Evolutionary conservation across 1,140 invertebrate species (phyloP).

Genomic region (Drosophila sucinea): DNA sequence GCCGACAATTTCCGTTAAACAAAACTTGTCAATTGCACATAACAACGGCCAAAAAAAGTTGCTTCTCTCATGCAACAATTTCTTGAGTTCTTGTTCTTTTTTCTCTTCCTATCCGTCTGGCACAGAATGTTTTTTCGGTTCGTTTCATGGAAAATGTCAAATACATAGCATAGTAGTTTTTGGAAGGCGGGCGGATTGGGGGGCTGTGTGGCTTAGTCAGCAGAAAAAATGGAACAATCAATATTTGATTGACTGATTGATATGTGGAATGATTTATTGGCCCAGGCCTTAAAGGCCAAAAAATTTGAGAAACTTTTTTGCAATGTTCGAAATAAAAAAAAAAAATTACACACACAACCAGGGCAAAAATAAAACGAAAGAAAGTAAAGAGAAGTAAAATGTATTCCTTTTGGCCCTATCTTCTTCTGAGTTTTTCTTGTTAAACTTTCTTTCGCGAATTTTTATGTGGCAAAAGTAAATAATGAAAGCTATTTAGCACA

Average conservation of each 20-base stretch:
- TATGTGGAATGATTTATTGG: slow-evolving; percentile 78
- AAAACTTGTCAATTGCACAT: slow-evolving; percentile 68
- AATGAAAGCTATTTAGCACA: slow-evolving; percentile 78
- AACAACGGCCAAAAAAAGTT: slow-evolving; percentile 35
- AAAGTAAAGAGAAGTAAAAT: not conserved
- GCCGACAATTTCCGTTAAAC: slow-evolving; percentile 42
- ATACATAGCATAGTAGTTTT: slow-evolving; percentile 61
- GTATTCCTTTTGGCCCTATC: not conserved
- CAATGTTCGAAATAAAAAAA: not conserved
- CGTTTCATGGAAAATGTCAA: slow-evolving; percentile 70
- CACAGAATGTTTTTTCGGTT: slow-evolving; percentile 11
- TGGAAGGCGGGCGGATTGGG: slow-evolving; percentile 9
- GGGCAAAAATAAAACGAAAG: not conserved
- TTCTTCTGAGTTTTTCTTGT: slow-evolving; percentile 9
- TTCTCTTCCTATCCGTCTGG: slow-evolving; percentile 21
- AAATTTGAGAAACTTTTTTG: slow-evolving; percentile 28
- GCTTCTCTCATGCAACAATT: slow-evolving; percentile 64
- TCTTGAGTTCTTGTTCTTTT: slow-evolving; percentile 43
- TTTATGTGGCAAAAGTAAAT: slow-evolving; percentile 70
- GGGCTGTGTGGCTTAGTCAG: slow-evolving; percentile 50
- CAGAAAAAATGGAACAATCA: slow-evolving; percentile 69
- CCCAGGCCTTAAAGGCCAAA: slow-evolving; percentile 19
- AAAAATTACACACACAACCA: not conserved
- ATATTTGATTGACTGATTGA: slow-evolving; percentile 80
- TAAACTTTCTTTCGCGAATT: slow-evolving; percentile 43